A percentile compares a stretch with the other conserved stretches of the same genome.
These are phyloP conservation scores for Coccyzus lansbergi DNA, from an alignment of 2,797 vertebrate species.

Conservation along the genomic window DNA sequence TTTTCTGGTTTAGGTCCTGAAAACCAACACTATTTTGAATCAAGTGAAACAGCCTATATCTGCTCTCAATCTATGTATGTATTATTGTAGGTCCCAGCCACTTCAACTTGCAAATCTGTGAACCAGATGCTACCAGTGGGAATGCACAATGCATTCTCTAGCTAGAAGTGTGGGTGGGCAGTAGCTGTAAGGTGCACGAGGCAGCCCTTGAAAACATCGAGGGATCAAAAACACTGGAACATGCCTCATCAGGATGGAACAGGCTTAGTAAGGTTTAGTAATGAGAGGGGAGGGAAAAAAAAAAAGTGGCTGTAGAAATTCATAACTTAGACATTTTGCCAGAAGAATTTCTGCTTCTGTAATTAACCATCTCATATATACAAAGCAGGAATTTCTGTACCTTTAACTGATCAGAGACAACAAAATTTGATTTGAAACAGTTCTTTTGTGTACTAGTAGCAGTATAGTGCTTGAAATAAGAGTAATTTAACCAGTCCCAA, in stretches of 20 bases:
- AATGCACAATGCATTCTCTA: not conserved
- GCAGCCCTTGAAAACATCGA: not conserved
- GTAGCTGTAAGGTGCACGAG: not conserved
- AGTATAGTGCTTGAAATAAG: not conserved
- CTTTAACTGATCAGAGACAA: not conserved
- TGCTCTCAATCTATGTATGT: not conserved
- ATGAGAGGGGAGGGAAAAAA: not conserved
- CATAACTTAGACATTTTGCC: not conserved
- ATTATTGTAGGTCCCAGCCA: not conserved
- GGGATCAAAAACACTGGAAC: not conserved
- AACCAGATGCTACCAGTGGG: not conserved
- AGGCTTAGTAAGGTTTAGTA: not conserved
- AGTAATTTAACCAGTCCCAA: not conserved
- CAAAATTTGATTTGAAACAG: not conserved
- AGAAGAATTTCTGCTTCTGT: not conserved
- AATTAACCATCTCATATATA: not conserved
- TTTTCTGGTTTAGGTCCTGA: constrained; percentile 2
- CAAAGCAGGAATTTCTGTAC: not conserved
- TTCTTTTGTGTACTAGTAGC: not conserved
- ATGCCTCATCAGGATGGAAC: not conserved
- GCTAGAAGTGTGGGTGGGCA: not conserved
- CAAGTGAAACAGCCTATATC: not conserved
- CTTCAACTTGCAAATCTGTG: not conserved
- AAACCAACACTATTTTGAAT: not conserved
- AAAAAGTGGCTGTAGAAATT: not conserved